Base-by-base conservation (phyloP, 2,113 vertebrate genomes). In the Axis porcinus region DNA sequence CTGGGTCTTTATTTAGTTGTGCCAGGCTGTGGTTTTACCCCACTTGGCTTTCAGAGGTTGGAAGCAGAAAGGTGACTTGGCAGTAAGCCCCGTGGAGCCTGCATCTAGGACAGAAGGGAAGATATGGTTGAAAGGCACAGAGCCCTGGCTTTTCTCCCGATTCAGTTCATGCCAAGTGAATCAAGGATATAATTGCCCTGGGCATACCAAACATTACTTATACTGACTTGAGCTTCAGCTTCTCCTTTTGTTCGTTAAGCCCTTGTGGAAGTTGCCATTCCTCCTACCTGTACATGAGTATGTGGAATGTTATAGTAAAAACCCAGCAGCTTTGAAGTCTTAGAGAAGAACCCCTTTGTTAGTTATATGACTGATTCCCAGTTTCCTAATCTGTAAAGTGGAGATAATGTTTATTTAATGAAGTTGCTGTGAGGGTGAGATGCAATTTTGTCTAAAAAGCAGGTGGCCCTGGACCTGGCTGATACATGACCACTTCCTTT, bases 331-430 rank as follows among this genome's bases (percentile, higher is more conserved):
- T 97, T 95, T 96, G 92, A 97, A 94, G 92, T 95, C 58, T 36
- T 2, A 0, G 74, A 43, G 70, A 43, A 43, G 40, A 76, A 76
- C 23, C 52, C 47, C 28, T 43, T 70, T 84, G 83, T 50, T 95
- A 95, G 43, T 95, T 86, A 82, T 28, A 45, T 90, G 92, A 87
- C 87, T 92, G 95, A 94, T 86, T 94, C 52, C 81, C 7, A 25
- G 57, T 97, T 96, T 97, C 94, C 52, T 96, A 97, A 96, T 92
- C 84, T 96, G 47, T 84, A 58, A 94, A 95, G 45, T 95, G 25
- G 79, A 60, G 52, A 76, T 62, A 58, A 64, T 47, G 57, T 67
- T 47, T 89, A 67, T 54, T 70, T 85, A 60, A 81, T 64, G 40
- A 81, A 82, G 79, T 55, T 85, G 47, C 94, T 93, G 10, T 76